Conservation (phyloP, 2,113 vertebrate species). For the Aramus guarauna region DNA sequence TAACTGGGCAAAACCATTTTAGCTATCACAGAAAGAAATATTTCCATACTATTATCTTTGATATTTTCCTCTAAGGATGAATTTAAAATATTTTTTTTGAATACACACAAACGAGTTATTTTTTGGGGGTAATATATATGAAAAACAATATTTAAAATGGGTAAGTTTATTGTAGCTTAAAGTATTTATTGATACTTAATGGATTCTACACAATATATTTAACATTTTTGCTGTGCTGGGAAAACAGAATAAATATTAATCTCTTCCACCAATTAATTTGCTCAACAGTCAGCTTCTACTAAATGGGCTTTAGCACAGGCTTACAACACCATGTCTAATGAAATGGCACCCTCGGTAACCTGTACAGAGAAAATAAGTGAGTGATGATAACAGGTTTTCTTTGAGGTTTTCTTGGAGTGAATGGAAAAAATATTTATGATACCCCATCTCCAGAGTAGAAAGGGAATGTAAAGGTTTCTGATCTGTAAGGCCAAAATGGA, state of each 20-base stretch:
- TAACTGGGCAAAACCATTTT: not conserved
- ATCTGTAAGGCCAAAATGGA: not conserved
- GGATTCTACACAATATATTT: conserved; percentile 41
- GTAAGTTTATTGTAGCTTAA: not conserved
- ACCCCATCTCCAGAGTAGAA: not conserved
- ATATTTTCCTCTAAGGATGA: not conserved
- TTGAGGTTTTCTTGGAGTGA: not conserved
- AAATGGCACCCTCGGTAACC: conserved; percentile 25
- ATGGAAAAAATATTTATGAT: not conserved
- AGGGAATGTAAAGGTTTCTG: not conserved
- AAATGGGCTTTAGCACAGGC: conserved; percentile 47
- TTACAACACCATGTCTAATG: conserved; percentile 26
- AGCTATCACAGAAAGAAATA: not conserved
- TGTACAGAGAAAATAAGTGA: not conserved
- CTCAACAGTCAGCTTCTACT: conserved; percentile 49
- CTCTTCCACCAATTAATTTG: conserved; percentile 59
- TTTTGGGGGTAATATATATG: not conserved
- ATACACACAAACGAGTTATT: not conserved
- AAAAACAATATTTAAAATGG: not conserved
- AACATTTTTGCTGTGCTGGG: conserved; percentile 34
- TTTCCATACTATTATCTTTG: not conserved
- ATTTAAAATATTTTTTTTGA: conserved; percentile 28
- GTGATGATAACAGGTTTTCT: not conserved
- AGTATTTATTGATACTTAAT: conserved; percentile 33
- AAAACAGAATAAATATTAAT: conserved; percentile 68